These are phyloP conservation scores for Petrocephalus microphthalmus DNA, from an alignment of 2,113 vertebrate species.

Conservation along the genomic window DNA sequence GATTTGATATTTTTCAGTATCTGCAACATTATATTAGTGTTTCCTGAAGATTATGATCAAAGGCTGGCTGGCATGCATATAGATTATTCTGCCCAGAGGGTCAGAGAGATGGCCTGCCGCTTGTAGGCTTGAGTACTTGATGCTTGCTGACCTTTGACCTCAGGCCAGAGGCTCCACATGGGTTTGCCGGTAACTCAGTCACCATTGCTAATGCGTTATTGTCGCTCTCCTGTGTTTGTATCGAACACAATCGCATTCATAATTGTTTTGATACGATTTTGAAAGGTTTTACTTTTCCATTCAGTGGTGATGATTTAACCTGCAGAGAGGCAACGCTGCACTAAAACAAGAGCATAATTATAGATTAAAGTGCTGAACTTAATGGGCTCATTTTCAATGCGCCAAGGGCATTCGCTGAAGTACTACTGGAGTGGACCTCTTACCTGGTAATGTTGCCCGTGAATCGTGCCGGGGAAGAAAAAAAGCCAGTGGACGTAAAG, in stretches of 20 bases:
- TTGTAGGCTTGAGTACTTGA: neutral
- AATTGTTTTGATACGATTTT: slow-evolving; percentile 49
- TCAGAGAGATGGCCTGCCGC: neutral
- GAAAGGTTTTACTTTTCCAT: slow-evolving; percentile 26
- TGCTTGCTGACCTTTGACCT: neutral
- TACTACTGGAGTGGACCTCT: slow-evolving; percentile 51
- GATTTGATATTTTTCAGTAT: neutral
- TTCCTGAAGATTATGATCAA: neutral
- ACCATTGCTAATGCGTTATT: neutral
- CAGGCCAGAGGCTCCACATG: neutral
- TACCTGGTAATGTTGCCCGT: slow-evolving; percentile 43
- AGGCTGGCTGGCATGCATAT: neutral
- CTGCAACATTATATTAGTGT: neutral
- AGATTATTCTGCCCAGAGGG: neutral
- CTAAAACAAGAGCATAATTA: slow-evolving; percentile 60
- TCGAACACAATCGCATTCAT: slow-evolving; percentile 30
- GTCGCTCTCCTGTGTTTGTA: slow-evolving; percentile 30
- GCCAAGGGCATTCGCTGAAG: slow-evolving; percentile 59
- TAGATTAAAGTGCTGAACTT: slow-evolving; percentile 62
- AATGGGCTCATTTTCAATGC: slow-evolving; percentile 62
- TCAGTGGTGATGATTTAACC: slow-evolving; percentile 46
- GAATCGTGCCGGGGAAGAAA: slow-evolving; percentile 18
- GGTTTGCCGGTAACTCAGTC: neutral
- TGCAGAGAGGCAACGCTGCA: slow-evolving; percentile 38
- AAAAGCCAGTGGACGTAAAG: neutral